These are phyloP conservation scores for Criorhina ranunculi DNA, from an alignment of 2,888 invertebrate species.

Conservation along the genomic window DNA sequence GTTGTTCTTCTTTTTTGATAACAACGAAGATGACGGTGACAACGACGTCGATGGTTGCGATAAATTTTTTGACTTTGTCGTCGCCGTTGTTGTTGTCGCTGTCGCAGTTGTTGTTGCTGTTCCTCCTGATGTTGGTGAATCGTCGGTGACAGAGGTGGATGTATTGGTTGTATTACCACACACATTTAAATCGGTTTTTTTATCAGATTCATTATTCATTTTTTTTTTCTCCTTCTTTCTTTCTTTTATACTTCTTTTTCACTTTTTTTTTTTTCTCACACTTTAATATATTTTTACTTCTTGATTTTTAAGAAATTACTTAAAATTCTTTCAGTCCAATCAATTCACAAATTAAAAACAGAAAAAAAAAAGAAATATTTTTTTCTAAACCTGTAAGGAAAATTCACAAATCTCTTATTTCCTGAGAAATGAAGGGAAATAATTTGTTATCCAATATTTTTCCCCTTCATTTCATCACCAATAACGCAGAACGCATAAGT, in stretches of 20 bases:
- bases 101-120: slow-evolving; percentile 58
- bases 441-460: slow-evolving; percentile 73
- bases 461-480: slow-evolving; percentile 68
- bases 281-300: slow-evolving; percentile 57
- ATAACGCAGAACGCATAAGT: slow-evolving; percentile 59
- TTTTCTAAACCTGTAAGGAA: slow-evolving; percentile 46
- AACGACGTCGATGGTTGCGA: slow-evolving; percentile 53
- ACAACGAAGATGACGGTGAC: slow-evolving; percentile 43
- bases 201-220: slow-evolving; percentile 83
- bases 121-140: slow-evolving; percentile 78
- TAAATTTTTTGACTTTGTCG: slow-evolving; percentile 77
- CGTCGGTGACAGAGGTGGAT: slow-evolving; percentile 80
- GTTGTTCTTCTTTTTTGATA: slow-evolving; percentile 69
- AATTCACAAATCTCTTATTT: slow-evolving; percentile 30
- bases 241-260: slow-evolving; percentile 68
- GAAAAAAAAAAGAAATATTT: slow-evolving; percentile 61
- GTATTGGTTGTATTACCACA: slow-evolving; percentile 81
- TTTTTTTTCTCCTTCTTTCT: slow-evolving; percentile 74
- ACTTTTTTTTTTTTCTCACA: slow-evolving; percentile 61
- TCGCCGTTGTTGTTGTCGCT: slow-evolving; percentile 68
- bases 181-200: slow-evolving; percentile 83
- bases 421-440: slow-evolving; percentile 66
- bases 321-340: slow-evolving; percentile 67
- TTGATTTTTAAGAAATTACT: slow-evolving; percentile 52
- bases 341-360: slow-evolving; percentile 62